phyloP scores from a whole-genome alignment of 2,888 invertebrate genomes.

The Taphrorychus bicolor region DNA sequence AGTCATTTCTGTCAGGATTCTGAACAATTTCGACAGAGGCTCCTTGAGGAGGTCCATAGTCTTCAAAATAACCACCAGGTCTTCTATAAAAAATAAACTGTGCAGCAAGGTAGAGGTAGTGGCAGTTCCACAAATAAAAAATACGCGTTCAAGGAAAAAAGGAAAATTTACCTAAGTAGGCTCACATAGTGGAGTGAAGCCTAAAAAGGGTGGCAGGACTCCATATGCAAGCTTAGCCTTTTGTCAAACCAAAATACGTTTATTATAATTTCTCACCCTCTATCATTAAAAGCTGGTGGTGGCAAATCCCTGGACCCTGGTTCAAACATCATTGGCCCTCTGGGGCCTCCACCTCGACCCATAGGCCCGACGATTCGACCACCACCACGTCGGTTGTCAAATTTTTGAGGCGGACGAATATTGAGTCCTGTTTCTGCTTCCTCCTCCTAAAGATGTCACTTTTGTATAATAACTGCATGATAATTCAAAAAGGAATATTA shows the following conservation, averaged over 20 bases:
- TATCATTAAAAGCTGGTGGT: neutral
- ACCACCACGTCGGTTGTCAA: conserved; percentile 32
- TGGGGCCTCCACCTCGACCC: conserved; percentile 24
- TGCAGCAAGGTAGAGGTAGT: too few relatives aligned
- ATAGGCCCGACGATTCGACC: conserved; percentile 27
- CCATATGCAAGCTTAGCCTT: too few relatives aligned
- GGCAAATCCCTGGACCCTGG: too few relatives aligned
- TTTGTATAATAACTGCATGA: too few relatives aligned
- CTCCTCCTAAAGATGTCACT: too few relatives aligned
- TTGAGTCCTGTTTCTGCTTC: conserved; percentile 38
- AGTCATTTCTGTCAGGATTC: conserved; percentile 76
- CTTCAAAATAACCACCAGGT: conserved; percentile 42
- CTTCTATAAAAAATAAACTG: too few relatives aligned
- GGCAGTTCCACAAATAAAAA: too few relatives aligned
- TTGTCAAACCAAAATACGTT: neutral
- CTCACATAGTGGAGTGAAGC: too few relatives aligned
- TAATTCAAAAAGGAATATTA: too few relatives aligned
- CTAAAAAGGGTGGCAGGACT: too few relatives aligned
- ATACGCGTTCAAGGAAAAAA: neutral
- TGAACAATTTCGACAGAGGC: conserved; percentile 47
- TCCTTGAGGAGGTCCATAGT: conserved; percentile 48
- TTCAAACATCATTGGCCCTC: conserved; percentile 29
- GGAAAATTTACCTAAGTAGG: conserved; percentile 1
- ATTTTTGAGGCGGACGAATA: conserved; percentile 45
- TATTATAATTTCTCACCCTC: neutral